Percentiles rank a stretch among this genome's conserved stretches.
phyloP scores from a whole-genome alignment of 2,113 vertebrate species.

The Brachypodius melanocephalos region DNA sequence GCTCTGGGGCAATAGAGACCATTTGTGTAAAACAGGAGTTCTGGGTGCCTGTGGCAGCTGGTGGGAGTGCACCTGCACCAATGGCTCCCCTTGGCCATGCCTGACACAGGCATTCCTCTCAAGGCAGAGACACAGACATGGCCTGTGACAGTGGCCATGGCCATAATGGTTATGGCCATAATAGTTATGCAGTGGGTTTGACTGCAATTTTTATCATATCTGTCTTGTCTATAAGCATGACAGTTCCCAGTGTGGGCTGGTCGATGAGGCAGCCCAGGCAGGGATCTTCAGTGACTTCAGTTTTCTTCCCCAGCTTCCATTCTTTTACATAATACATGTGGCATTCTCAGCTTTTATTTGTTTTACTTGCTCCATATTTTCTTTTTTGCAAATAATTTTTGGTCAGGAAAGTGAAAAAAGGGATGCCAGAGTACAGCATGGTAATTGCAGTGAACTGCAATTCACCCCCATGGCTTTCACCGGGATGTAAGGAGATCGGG shows the following conservation, averaged over 20 bases:
- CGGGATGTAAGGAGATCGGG: background rate
- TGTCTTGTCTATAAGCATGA: background rate
- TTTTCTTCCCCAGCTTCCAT: background rate
- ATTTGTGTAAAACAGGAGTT: background rate
- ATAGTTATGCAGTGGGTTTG: background rate
- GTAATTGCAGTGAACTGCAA: background rate
- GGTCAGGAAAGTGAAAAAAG: background rate
- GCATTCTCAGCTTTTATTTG: background rate
- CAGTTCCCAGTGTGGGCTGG: background rate
- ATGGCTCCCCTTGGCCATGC: rapidly evolving
- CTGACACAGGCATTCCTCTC: rapidly evolving
- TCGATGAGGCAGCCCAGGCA: background rate
- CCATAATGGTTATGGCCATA: background rate
- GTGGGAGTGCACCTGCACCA: background rate
- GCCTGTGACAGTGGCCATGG: background rate
- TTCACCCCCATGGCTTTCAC: background rate
- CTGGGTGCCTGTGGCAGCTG: background rate
- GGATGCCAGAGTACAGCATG: background rate
- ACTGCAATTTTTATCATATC: background rate
- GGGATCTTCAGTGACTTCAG: background rate
- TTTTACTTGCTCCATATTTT: background rate
- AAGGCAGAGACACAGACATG: background rate
- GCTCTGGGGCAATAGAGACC: background rate
- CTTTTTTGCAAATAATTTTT: background rate
- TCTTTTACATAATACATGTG: background rate